A percentile compares a stretch with the other conserved stretches of the same genome.
Conservation (phyloP, 2,888 invertebrate genomes). For the Lithodes maja region DNA sequence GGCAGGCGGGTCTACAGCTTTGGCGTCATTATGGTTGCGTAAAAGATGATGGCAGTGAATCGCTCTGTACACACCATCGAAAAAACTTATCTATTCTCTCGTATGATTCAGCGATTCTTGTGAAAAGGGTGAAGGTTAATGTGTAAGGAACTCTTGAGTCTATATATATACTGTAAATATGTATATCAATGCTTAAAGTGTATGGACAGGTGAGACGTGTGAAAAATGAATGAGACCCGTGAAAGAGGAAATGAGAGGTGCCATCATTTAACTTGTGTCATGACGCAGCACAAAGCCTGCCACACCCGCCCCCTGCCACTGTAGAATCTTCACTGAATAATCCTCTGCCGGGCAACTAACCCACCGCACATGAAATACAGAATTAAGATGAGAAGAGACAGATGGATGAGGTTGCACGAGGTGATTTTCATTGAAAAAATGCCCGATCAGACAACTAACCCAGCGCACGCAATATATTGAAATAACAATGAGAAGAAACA, state of each 20-base stretch:
- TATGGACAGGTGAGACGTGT: constrained; percentile 16
- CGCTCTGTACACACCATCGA: background rate
- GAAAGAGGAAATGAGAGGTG: background rate
- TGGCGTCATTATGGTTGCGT: background rate
- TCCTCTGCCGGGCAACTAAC: background rate
- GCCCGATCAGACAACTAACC: background rate
- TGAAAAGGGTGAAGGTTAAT: background rate
- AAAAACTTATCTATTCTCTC: background rate
- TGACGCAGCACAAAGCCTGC: background rate
- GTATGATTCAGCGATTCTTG: background rate
- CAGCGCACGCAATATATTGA: too few species aligned
- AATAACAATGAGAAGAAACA: too few species aligned
- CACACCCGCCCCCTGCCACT: background rate
- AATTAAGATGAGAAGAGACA: background rate
- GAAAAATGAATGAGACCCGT: background rate
- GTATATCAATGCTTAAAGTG: constrained; percentile 31
- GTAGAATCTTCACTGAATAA: background rate
- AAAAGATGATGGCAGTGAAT: background rate
- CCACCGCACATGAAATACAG: background rate
- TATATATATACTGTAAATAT: constrained; percentile 18
- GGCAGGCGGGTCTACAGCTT: background rate
- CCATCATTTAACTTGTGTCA: background rate
- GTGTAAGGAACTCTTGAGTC: constrained; percentile 22
- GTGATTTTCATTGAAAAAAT: background rate
- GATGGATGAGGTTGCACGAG: background rate